Evolutionary conservation across 2,797 vertebrate species (phyloP).

Genomic region (Pelobates cultripes): DNA sequence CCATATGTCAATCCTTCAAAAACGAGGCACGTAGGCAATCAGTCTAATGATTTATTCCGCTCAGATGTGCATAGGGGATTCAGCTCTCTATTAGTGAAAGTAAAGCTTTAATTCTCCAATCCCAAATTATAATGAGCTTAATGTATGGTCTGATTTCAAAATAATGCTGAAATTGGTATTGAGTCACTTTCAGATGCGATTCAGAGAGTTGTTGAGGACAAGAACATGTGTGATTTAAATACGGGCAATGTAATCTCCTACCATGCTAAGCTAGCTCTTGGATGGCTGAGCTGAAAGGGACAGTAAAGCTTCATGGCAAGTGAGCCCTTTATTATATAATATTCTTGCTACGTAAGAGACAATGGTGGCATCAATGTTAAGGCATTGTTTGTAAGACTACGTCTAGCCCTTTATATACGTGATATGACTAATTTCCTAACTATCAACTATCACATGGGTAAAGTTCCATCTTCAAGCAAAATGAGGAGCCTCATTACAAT

Average conservation of each 20-base stretch:
- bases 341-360: no score
- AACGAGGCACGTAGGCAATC: background rate
- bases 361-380: no score
- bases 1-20: background rate
- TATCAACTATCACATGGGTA: no score
- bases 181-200: background rate
- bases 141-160: background rate
- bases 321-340: no score
- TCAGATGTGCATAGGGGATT: background rate
- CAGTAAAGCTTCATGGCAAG: no score
- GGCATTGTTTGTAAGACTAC: no score
- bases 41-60: background rate
- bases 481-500: no score
- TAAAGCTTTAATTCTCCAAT: background rate
- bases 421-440: no score
- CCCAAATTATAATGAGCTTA: background rate
- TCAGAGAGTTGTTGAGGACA: background rate
- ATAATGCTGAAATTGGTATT: background rate
- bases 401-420: no score
- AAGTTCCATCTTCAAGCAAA: no score
- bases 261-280: no score
- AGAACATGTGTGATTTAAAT: background rate
- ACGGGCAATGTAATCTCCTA: background rate
- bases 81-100: background rate
- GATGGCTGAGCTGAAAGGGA: no score